Base-by-base conservation (phyloP, 2,888 invertebrate genomes). In the Morpho helenor region DNA sequence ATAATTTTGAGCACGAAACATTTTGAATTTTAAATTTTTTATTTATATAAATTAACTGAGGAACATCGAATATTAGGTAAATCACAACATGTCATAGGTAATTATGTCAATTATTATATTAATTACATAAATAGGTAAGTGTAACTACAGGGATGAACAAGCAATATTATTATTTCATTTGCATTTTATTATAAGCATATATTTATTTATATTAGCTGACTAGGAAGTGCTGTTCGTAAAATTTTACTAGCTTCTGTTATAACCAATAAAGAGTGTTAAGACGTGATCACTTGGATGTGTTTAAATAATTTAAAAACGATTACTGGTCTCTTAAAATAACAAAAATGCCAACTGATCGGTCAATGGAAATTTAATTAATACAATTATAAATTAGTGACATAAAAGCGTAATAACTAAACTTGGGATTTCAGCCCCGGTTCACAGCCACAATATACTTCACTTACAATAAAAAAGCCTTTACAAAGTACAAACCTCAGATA, bases 401-500 rank as follows among this genome's bases (percentile, higher is more conserved):
- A 80, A 78, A 81, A 87, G 86, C 86, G 73, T 86, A 84, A 79
- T 75, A 84, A 76, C 87, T 88, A 72, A 71, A 66, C 66, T 76
- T 75, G 79, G 80, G 84, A 81, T 76, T 72, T 67, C 66, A 71
- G 77, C 73, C 87, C 85, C 75, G 74, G 74, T 82, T 89, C 89
- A 89, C 89, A 89, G 89, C 89, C 89, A 87, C 86, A 80, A 77
- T 86, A 87, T 80, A 86, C 77, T 82, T 80, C 79, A 82, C 82
- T 83, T 83, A 84, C 74, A 75, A 74, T 79, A 80, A 76, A 31
- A 31, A 85, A 85, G 84, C 87, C 74, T 81, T 80, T 79, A 76
- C 77, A 82, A 80, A 84, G 80, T 85, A 85, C 80, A 80, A 80
- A 81, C 79, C 73, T 76, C 72, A 69, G 68, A 75, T 73, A 73